A percentile compares a stretch with the other conserved stretches of the same genome.
These are phyloP conservation scores for Lepidurus couesii DNA, from an alignment of 1,140 invertebrate genomes.

Conservation along the genomic window DNA sequence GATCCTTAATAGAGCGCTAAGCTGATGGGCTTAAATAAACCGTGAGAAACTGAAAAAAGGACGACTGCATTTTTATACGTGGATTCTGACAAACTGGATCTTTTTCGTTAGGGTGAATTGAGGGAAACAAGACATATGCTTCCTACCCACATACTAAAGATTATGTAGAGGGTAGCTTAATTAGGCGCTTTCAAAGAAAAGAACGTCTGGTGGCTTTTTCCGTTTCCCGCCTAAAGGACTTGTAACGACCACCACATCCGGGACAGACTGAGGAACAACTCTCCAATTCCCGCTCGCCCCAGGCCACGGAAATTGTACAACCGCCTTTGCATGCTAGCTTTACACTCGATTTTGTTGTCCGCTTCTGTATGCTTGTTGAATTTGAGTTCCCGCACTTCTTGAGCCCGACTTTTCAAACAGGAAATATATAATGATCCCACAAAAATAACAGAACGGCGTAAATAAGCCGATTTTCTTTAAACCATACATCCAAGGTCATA, in stretches of 20 bases:
- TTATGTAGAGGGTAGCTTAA: background rate
- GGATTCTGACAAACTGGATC: too few species aligned
- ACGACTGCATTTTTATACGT: background rate
- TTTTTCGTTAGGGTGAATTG: too few species aligned
- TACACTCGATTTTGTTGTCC: background rate
- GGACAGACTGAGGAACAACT: background rate
- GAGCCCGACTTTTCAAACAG: too few species aligned
- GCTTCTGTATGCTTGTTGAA: background rate
- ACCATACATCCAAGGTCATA: too few species aligned
- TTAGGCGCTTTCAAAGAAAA: background rate
- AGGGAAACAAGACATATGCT: background rate
- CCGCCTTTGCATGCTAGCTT: background rate
- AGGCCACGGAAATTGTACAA: conserved; percentile 11
- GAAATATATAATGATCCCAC: too few species aligned
- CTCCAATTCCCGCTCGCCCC: conserved; percentile 2
- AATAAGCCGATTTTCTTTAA: too few species aligned
- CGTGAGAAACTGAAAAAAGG: background rate
- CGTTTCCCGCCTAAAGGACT: conserved; percentile 17
- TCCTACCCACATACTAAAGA: background rate
- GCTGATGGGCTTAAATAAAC: background rate
- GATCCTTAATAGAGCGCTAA: background rate
- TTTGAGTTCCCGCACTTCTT: background rate
- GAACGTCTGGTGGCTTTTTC: background rate
- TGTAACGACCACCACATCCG: conserved; percentile 17
- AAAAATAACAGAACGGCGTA: too few species aligned